These are phyloP conservation scores for Mormyrus iriodes DNA, from an alignment of 2,113 vertebrate species.

Conservation along the genomic window DNA sequence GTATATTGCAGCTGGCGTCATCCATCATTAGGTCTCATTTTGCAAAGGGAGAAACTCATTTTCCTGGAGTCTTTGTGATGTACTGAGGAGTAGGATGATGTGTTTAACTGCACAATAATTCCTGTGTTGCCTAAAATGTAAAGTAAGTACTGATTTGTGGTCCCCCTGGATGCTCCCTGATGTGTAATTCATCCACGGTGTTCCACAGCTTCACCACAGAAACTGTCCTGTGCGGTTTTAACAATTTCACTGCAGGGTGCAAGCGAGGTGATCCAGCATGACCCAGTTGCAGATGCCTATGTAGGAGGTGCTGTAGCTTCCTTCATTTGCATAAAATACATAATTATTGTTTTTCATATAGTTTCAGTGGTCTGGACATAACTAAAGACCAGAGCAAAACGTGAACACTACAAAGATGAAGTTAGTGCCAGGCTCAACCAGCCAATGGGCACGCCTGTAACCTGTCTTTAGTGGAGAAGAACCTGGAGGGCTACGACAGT, in stretches of 20 bases:
- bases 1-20: not conserved
- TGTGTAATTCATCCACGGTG: conserved; percentile 27
- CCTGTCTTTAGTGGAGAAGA: not conserved
- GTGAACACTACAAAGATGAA: not conserved
- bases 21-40: not conserved
- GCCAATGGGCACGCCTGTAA: not conserved
- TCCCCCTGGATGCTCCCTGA: conserved; percentile 33
- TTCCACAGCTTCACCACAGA: conserved; percentile 14
- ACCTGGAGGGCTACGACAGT: not conserved
- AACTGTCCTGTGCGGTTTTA: not conserved
- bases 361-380: not conserved
- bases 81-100: not conserved
- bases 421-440: not conserved
- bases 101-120: not conserved
- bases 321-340: not conserved
- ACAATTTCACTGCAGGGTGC: not conserved
- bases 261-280: not conserved
- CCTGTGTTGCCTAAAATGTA: not conserved
- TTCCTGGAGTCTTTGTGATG: not conserved
- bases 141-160: conserved; percentile 19
- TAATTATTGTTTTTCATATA: not conserved
- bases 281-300: not conserved
- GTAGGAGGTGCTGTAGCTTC: not conserved
- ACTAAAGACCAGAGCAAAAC: not conserved
- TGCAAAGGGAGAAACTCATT: not conserved